phyloP scores from a whole-genome alignment of 23 tunicate genomes.

The Halocynthia aurantium region DNA sequence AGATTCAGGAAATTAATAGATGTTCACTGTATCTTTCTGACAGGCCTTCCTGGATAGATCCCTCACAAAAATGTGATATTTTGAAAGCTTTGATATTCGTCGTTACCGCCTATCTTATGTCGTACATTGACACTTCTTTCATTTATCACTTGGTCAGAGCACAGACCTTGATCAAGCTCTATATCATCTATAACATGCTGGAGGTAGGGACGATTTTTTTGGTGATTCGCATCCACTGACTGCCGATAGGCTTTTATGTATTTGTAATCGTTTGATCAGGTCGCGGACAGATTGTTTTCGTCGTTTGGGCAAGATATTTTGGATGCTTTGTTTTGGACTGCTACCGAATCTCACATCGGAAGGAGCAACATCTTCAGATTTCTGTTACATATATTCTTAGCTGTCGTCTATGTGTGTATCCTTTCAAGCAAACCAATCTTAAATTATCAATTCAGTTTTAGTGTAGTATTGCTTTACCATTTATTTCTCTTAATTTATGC shows the following conservation, averaged over 20 bases:
- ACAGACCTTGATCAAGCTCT: slow-evolving; percentile 88
- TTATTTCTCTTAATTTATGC: too few species aligned
- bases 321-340: slow-evolving; percentile 92
- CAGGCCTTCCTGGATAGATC: slow-evolving; percentile 59
- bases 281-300: slow-evolving; percentile 93
- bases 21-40: neutral
- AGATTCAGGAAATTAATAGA: too few species aligned
- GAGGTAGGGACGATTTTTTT: slow-evolving; percentile 41
- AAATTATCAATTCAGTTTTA: too few species aligned
- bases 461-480: too few species aligned
- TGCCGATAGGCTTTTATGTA: neutral
- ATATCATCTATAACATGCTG: slow-evolving; percentile 98
- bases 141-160: slow-evolving; percentile 94
- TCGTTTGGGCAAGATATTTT: slow-evolving; percentile 98
- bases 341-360: slow-evolving; percentile 56
- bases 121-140: slow-evolving; percentile 84
- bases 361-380: slow-evolving; percentile 45
- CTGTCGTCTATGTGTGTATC: slow-evolving; percentile 93
- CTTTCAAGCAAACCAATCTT: neutral
- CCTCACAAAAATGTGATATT: slow-evolving; percentile 79
- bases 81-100: slow-evolving; percentile 71
- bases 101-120: slow-evolving; percentile 50
- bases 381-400: slow-evolving; percentile 74
- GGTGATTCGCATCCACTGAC: neutral
- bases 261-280: slow-evolving; percentile 32